Evolutionary conservation across 2,888 invertebrate genomes (phyloP).

Genomic region (Heterodera filipjevi): DNA sequence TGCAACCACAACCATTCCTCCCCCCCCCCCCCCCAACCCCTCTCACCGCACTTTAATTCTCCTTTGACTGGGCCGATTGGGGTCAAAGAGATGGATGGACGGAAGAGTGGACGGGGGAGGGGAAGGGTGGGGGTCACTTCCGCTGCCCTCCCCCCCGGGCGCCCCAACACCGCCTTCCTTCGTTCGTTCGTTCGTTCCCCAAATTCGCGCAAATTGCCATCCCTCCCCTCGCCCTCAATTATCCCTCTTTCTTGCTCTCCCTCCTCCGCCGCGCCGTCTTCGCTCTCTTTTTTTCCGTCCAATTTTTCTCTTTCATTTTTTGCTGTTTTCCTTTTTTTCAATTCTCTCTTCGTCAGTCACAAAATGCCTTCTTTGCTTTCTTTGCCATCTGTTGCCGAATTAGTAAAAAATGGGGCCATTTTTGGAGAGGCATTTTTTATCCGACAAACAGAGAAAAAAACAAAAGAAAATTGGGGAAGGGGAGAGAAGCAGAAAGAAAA

Average conservation of each 20-base stretch:
- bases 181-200: not conserved
- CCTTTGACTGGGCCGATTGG: slow-evolving; percentile 9
- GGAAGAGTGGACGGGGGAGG: not conserved
- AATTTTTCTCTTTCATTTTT: not conserved
- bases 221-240: not conserved
- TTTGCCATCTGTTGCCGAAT: not conserved
- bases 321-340: not conserved
- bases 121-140: not conserved
- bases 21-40: too few relatives aligned
- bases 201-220: not conserved
- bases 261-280: not conserved
- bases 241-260: not conserved
- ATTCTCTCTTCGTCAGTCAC: not conserved
- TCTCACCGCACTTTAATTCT: not conserved
- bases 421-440: too few relatives aligned
- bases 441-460: too few relatives aligned
- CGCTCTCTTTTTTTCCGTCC: not conserved
- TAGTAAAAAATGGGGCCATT: not conserved
- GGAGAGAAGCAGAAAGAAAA: not conserved
- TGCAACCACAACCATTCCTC: too few relatives aligned
- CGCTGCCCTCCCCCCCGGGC: not conserved
- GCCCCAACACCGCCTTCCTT: not conserved
- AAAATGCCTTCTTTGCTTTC: not conserved
- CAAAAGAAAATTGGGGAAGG: not conserved
- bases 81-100: slow-evolving; percentile 12